Conservation (phyloP, 2,797 vertebrate species). For the Karalla daura region DNA sequence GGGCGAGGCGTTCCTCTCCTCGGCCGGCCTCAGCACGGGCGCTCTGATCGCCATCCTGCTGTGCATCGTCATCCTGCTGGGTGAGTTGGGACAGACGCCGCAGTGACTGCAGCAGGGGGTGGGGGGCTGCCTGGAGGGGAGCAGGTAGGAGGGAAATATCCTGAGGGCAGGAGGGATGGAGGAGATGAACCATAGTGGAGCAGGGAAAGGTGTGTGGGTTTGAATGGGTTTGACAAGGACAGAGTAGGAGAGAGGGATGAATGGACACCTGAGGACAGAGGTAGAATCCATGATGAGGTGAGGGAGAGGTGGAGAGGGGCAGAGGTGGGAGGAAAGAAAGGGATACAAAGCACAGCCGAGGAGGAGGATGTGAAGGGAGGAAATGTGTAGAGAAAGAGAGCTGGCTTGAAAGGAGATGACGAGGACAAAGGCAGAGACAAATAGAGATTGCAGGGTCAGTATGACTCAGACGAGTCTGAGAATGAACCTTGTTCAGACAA, state of each 20-base stretch:
- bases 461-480: slow-evolving; percentile 13
- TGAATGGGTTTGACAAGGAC: slow-evolving; percentile 59
- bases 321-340: slow-evolving; percentile 20
- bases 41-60: slow-evolving; percentile 97
- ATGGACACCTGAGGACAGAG: slow-evolving; percentile 43
- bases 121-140: no score
- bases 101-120: slow-evolving; percentile 7
- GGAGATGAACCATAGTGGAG: slow-evolving; percentile 49
- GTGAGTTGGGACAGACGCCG: slow-evolving; percentile 80
- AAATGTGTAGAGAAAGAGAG: slow-evolving; percentile 16
- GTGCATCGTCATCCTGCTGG: slow-evolving; percentile 95
- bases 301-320: slow-evolving; percentile 10
- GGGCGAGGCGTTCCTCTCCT: slow-evolving; percentile 93
- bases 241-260: slow-evolving; percentile 51
- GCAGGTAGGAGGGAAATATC: slow-evolving; percentile 24
- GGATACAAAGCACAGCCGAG: slow-evolving; percentile 22
- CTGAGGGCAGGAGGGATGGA: slow-evolving; percentile 27
- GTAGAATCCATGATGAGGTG: slow-evolving; percentile 61
- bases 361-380: slow-evolving; percentile 2
- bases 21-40: slow-evolving; percentile 95
- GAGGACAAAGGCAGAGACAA: slow-evolving; percentile 17
- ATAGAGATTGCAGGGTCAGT: slow-evolving; percentile 15
- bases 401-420: slow-evolving; percentile 15
- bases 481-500: background rate
- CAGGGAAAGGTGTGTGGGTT: slow-evolving; percentile 21